Base-by-base conservation (phyloP, 2,797 vertebrate genomes). In the Sebastes vulpes region DNA sequence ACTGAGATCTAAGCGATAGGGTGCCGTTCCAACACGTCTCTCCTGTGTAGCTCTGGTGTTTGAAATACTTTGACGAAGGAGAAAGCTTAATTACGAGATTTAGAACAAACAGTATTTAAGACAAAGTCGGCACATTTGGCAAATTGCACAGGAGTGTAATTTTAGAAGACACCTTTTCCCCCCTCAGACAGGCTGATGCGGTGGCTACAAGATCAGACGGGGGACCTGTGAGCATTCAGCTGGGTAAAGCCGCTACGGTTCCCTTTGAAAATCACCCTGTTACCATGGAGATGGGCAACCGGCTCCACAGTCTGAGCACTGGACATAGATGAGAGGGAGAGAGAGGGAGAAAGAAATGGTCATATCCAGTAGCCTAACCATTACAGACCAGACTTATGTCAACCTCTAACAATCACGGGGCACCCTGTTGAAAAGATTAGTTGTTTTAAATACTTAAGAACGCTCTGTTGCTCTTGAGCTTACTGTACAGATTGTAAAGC, bases 241-340 rank as follows among this genome's bases (percentile, higher is more conserved):
- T 59, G 73, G 65, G 81, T 63, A 84, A 85, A 76, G 70, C 82
- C 3, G 25, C 70, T 48, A 58, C 3, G 3, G 77, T 74, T 81
- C 72, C 69, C 77, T 85, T 92, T 92, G 84, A 91, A 92, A 89
- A 90, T 89, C 80, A 76, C 69, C 75, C 89, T 75, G 94, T 95
- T 94, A 86, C 94, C 86, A 94, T 94, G 91, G 93, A 85, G 84
- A 94, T 60, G 68, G 71, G 54, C 75, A 85, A 81, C 73, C 68
- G 14, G 82, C 87, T 82, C 52, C 63, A 48, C 67, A 53, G 64
- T 82, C 68, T 83, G 73, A 74, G 65, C 72, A 59, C 66, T 79
- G 90, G 87, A 90, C 89, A 90, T 58, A 85, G 78, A 89, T 85
- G 85, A 88, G 77, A 83, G 64, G 50, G 42, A 78, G 32, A 60